Evolutionary conservation across 1,140 invertebrate species (phyloP).

Genomic region (Radopholus similis): DNA sequence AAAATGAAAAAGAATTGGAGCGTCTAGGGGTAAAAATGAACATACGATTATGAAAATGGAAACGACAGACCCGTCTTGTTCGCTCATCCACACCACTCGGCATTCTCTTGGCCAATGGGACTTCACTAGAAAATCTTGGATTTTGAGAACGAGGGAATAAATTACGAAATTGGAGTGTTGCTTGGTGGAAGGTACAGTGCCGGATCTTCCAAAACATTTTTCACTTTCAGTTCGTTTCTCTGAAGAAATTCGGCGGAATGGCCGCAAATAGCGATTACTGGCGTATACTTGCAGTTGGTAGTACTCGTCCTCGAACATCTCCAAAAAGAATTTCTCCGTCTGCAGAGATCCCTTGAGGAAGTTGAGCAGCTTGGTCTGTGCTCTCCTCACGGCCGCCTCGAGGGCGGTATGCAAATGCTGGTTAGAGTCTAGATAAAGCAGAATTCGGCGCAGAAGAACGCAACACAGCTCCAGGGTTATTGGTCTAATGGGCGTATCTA

Average conservation of each 20-base stretch:
- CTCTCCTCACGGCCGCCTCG: constrained; percentile 63
- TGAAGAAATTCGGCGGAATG: constrained; percentile 22
- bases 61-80: constrained; percentile 70
- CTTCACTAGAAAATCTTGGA: constrained; percentile 69
- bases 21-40: constrained; percentile 64
- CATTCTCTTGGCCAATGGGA: constrained; percentile 85
- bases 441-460: constrained; percentile 70
- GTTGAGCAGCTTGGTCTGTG: constrained; percentile 60
- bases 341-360: constrained; percentile 81
- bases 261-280: constrained; percentile 67
- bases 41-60: constrained; percentile 1
- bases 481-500: constrained; percentile 69
- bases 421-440: constrained; percentile 63
- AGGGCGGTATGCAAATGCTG: constrained; percentile 65
- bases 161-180: constrained; percentile 75
- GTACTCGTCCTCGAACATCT: constrained; percentile 97
- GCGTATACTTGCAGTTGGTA: constrained; percentile 72
- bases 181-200: constrained; percentile 88
- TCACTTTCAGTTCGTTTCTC: constrained; percentile 50
- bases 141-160: not conserved
- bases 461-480: constrained; percentile 84
- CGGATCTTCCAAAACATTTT: constrained; percentile 72
- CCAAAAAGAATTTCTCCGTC: constrained; percentile 95
- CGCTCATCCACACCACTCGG: constrained; percentile 94
- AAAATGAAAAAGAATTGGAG: constrained; percentile 91